Evolutionary conservation across 1,140 invertebrate genomes (phyloP).

Genomic region (Batillaria attramentaria): DNA sequence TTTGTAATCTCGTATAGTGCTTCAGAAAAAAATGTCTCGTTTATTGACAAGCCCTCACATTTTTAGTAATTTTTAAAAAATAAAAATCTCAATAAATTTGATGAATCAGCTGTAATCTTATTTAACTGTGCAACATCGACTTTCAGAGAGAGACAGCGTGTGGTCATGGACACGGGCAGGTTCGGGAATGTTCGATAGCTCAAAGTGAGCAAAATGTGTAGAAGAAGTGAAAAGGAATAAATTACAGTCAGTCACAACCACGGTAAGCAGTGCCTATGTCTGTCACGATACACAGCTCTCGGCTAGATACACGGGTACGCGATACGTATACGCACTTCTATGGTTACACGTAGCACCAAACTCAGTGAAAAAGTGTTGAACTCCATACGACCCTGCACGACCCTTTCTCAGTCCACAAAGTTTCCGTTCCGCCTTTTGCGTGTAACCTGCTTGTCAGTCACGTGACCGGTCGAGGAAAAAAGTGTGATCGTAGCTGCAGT

Average conservation of each 20-base stretch:
- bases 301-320: background rate
- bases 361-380: slow-evolving; percentile 12
- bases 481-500: background rate
- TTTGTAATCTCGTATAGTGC: too few relatives aligned
- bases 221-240: background rate
- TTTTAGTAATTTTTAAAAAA: too few relatives aligned
- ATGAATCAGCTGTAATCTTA: too few relatives aligned
- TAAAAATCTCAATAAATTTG: too few relatives aligned
- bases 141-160: background rate
- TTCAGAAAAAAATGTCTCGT: too few relatives aligned
- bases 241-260: background rate
- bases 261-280: too few relatives aligned
- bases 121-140: too few relatives aligned
- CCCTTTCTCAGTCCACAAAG: background rate
- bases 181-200: background rate
- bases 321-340: background rate
- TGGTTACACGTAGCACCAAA: slow-evolving; percentile 25
- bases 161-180: background rate
- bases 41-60: too few relatives aligned
- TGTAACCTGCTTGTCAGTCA: background rate
- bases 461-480: too few relatives aligned
- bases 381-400: background rate
- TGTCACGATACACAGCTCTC: background rate
- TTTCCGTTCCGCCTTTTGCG: background rate
- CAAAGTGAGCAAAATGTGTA: background rate